Evolutionary conservation across 2,888 invertebrate genomes (phyloP).

Genomic region (Morpho helenor): DNA sequence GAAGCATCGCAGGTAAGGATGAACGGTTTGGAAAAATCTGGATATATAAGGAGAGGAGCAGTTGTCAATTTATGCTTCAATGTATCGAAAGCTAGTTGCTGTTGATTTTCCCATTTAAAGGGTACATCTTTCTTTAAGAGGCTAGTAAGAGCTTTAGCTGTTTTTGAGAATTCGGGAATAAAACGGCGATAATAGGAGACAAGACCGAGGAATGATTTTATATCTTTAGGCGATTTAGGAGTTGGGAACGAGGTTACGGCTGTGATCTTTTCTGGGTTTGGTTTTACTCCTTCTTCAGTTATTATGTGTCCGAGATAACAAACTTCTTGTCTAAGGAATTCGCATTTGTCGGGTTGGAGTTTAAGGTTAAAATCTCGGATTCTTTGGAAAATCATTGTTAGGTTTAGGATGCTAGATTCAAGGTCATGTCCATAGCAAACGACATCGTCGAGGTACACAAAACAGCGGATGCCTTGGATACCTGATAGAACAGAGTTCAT

Average conservation of each 20-base stretch:
- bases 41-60: conserved; percentile 39
- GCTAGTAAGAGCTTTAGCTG: conserved; percentile 31
- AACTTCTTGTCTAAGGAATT: conserved; percentile 41
- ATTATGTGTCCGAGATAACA: conserved; percentile 41
- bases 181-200: conserved; percentile 46
- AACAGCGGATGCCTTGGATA: conserved; percentile 30
- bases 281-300: conserved; percentile 26
- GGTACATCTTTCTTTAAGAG: conserved; percentile 29
- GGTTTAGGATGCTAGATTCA: conserved; percentile 36
- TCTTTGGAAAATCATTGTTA: conserved; percentile 34
- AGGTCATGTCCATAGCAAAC: conserved; percentile 34
- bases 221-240: conserved; percentile 27
- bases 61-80: conserved; percentile 22
- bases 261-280: conserved; percentile 33
- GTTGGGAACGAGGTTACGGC: conserved; percentile 22
- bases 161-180: conserved; percentile 38
- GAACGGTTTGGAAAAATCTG: conserved; percentile 37
- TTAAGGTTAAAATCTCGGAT: conserved; percentile 32
- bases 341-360: conserved; percentile 42
- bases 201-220: conserved; percentile 35
- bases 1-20: conserved; percentile 35
- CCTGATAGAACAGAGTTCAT: conserved; percentile 27
- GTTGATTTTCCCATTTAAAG: conserved; percentile 27
- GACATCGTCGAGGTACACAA: conserved; percentile 38
- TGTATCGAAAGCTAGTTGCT: conserved; percentile 29